Percentiles rank a stretch among this genome's conserved stretches.
Conservation (phyloP, 1,140 invertebrate species). For the Chionoecetes opilio region DNA sequence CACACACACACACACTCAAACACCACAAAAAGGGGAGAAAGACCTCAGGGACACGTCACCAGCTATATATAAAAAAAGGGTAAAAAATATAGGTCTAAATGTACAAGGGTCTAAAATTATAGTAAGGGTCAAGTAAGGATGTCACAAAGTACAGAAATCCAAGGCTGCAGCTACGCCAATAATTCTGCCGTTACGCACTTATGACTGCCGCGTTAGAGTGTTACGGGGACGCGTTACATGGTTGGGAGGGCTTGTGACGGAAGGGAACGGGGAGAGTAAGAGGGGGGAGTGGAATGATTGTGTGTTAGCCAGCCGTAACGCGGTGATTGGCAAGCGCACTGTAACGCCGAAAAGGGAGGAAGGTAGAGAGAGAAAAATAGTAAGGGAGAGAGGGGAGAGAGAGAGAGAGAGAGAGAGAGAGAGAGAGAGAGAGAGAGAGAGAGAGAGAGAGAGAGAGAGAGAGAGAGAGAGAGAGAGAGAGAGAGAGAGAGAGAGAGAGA, state of each 20-base stretch:
- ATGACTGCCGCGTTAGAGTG: neutral
- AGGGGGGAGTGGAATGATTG: neutral
- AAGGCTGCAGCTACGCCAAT: no score
- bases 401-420: neutral
- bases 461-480: no score
- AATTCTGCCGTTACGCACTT: neutral
- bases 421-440: neutral
- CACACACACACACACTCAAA: no score
- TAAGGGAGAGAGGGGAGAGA: neutral
- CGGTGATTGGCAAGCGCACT: neutral
- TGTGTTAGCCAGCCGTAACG: neutral
- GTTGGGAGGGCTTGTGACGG: neutral
- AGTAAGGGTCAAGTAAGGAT: no score
- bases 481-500: no score
- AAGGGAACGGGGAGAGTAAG: neutral
- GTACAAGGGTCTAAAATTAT: no score
- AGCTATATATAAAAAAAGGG: no score
- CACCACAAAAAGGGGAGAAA: no score
- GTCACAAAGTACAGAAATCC: no score
- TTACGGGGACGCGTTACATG: neutral
- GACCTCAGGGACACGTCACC: no score
- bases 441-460: no score
- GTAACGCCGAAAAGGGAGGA: neutral
- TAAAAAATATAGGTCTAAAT: no score
- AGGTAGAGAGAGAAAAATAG: neutral